Base-by-base conservation (phyloP, 2,888 invertebrate species). In the Cephus runcator region DNA sequence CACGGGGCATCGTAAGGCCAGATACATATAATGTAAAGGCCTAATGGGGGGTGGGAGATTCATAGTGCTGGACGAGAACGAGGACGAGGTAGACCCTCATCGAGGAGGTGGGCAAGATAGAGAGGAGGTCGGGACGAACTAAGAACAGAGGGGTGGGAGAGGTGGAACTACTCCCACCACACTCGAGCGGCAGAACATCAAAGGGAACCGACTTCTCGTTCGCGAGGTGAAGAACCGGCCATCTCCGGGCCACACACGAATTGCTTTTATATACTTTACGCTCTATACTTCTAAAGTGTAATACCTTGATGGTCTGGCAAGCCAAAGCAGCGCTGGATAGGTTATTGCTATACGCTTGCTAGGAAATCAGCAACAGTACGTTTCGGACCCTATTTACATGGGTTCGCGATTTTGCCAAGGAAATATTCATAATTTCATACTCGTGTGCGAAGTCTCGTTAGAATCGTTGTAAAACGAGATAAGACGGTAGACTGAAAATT, bases 201-300 rank as follows among this genome's bases (percentile, higher is more conserved):
- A 91, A 91, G 91, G 88, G 88, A 89, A 88, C 91, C 90, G 91
- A 89, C 91, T 88, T 86, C 90, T 90, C 88, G 90, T 90, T 91
- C 90, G 91, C 90, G 90, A 91, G 91, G 90, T 90, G 91, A 91
- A 91, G 91, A 91, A 91, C 91, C 90, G 89, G 89, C 91, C 90
- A 91, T 91, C 90, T 91, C 89, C 88, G 90, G 91, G 91, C 91
- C 91, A 91, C 91, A 91, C 91, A 91, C 91, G 90, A 90, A 91
- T 91, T 89, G 90, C 90, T 90, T 91, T 91, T 90, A 90, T 91
- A 91, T 87, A 90, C 88, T 87, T 88, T 86, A 87, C 88, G 88
- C 86, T 86, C 87, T 82, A 84, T 85, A 83, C 88, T 88, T 85
- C 84, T 85, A 85, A 87, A 85, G 85, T 86, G 87, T 86, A 87